These are phyloP conservation scores for Drosophila pallidifrons DNA, from an alignment of 1,140 invertebrate genomes.

Conservation along the genomic window DNA sequence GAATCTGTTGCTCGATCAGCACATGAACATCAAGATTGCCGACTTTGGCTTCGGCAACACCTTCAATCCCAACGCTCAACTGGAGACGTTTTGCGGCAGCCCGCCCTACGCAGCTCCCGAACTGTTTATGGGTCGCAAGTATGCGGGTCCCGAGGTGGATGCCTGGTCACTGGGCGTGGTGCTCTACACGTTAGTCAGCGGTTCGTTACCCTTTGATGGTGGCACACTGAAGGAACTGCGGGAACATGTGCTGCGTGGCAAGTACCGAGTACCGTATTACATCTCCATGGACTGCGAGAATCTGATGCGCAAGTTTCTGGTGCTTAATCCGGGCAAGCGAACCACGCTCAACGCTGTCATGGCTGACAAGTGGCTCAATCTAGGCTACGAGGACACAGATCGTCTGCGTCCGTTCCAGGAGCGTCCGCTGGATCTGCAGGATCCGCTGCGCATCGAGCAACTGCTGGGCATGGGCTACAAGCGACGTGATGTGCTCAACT, in stretches of 20 bases:
- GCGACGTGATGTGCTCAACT: slow-evolving; percentile 97
- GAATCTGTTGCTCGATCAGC: slow-evolving; percentile 98
- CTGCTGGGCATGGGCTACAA: slow-evolving; percentile 97
- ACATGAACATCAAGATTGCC: slow-evolving; percentile 99
- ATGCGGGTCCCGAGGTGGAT: slow-evolving; percentile 99
- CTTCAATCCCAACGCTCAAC: slow-evolving; percentile 98
- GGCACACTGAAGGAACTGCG: slow-evolving; percentile 98
- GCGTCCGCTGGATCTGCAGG: slow-evolving; percentile 67
- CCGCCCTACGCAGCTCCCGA: slow-evolving; percentile 99
- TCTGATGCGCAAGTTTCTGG: slow-evolving; percentile 99
- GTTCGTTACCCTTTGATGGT: slow-evolving; percentile 99
- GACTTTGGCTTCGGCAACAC: slow-evolving; percentile 99
- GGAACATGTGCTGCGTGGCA: slow-evolving; percentile 98
- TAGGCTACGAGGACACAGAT: slow-evolving; percentile 97
- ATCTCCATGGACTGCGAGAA: slow-evolving; percentile 99
- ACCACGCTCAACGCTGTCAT: slow-evolving; percentile 98
- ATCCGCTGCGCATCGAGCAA: slow-evolving; percentile 88
- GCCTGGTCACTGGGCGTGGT: slow-evolving; percentile 99
- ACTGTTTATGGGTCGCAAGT: slow-evolving; percentile 99
- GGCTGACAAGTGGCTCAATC: slow-evolving; percentile 99
- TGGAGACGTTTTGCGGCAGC: slow-evolving; percentile 99
- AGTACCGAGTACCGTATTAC: slow-evolving; percentile 99
- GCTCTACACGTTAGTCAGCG: slow-evolving; percentile 99
- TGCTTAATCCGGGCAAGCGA: slow-evolving; percentile 98
- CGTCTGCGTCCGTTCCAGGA: slow-evolving; percentile 98